A percentile compares a stretch with the other conserved stretches of the same genome.
These are phyloP conservation scores for Acanthopagrus latus DNA, from an alignment of 2,797 vertebrate genomes.

Conservation along the genomic window DNA sequence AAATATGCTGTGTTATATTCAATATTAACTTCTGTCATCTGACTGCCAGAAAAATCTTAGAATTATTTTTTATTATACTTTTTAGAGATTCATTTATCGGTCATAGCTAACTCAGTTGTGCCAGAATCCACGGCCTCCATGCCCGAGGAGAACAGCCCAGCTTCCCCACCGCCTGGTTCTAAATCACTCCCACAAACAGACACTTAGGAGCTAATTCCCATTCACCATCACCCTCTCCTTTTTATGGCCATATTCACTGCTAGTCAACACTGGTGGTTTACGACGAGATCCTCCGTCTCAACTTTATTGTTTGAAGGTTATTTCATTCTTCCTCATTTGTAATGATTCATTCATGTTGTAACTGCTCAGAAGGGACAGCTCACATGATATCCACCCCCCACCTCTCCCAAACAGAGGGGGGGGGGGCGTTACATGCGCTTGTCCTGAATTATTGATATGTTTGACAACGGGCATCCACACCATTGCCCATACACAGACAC, in stretches of 20 bases:
- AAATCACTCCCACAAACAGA: neutral
- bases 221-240: neutral
- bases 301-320: neutral
- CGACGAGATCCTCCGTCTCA: neutral
- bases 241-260: neutral
- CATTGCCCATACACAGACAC: neutral
- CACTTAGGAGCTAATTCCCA: neutral
- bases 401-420: neutral
- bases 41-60: neutral
- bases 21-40: neutral
- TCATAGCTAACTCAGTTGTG: neutral
- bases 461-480: conserved; percentile 34
- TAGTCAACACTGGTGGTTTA: neutral
- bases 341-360: conserved; percentile 2
- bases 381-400: conserved; percentile 15
- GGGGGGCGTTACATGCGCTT: neutral
- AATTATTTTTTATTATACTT: neutral
- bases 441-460: conserved; percentile 73
- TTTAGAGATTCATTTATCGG: neutral
- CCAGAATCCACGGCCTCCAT: neutral
- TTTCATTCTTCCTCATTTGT: neutral
- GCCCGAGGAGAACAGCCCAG: neutral
- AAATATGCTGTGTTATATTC: neutral
- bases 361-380: neutral
- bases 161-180: neutral